Conservation (phyloP, 2,888 invertebrate genomes). For the Capitulum mitella region DNA sequence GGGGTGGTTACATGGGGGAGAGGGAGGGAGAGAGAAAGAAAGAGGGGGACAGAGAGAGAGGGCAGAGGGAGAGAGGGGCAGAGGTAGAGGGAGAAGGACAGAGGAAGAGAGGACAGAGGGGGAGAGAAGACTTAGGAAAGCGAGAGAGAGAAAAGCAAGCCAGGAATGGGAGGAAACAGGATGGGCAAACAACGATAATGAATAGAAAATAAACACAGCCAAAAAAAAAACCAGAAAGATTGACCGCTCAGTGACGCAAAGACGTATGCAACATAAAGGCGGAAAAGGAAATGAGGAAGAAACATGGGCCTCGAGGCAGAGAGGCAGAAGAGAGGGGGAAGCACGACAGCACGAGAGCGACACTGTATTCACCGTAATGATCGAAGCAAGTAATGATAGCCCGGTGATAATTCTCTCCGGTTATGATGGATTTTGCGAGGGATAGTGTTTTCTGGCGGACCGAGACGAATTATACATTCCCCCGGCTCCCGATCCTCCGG, state of each 20-base stretch:
- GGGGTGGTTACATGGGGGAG: background rate
- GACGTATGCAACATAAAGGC: too few species aligned
- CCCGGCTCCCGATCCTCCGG: background rate
- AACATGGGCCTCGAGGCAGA: background rate
- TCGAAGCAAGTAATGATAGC: background rate
- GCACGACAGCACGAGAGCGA: background rate
- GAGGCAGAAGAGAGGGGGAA: background rate
- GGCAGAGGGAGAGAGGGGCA: too few species aligned
- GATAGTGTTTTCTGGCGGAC: slow-evolving; percentile 4
- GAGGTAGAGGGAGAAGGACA: background rate
- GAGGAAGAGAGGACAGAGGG: background rate
- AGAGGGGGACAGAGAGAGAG: too few species aligned
- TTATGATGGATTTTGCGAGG: background rate
- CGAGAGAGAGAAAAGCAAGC: background rate
- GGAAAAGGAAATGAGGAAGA: too few species aligned
- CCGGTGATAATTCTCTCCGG: slow-evolving; percentile 12
- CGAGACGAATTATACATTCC: slow-evolving; percentile 3
- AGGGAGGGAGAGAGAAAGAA: too few species aligned
- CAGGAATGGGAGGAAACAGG: too few species aligned
- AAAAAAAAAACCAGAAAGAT: too few species aligned
- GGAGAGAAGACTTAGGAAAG: background rate
- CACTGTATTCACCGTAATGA: slow-evolving; percentile 7
- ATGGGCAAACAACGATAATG: too few species aligned
- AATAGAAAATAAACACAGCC: too few species aligned
- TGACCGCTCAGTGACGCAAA: too few species aligned